phyloP scores from a whole-genome alignment of 2,113 vertebrate genomes.

The Lepus timidus region DNA sequence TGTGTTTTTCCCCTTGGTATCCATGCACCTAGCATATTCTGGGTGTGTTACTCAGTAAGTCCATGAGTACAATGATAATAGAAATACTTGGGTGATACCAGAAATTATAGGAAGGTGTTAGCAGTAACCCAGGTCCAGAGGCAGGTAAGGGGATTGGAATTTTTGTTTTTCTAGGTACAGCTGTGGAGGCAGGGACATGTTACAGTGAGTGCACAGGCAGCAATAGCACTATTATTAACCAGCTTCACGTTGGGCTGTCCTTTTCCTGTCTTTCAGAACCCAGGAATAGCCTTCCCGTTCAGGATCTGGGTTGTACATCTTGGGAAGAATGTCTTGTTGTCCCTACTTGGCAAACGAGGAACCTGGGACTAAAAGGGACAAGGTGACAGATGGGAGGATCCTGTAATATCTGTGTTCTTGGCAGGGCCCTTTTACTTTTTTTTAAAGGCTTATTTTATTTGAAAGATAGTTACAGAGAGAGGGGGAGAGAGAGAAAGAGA shows the following conservation, averaged over 20 bases:
- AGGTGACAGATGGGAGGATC: not conserved
- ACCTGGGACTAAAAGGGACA: not conserved
- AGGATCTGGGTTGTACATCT: not conserved
- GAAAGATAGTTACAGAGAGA: too few relatives aligned
- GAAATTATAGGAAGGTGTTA: not conserved
- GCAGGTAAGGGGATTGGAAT: not conserved
- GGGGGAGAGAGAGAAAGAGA: too few relatives aligned
- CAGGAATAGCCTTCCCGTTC: not conserved
- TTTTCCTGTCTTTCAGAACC: not conserved
- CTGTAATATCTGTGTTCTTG: not conserved
- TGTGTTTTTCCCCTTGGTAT: not conserved
- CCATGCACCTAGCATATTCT: not conserved
- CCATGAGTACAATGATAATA: not conserved
- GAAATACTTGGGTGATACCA: not conserved
- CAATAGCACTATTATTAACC: not conserved
- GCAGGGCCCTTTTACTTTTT: too few relatives aligned
- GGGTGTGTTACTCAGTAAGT: not conserved
- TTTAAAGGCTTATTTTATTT: too few relatives aligned
- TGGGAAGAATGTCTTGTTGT: not conserved
- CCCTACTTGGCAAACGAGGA: not conserved
- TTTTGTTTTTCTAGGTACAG: constrained; percentile 13
- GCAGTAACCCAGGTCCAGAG: not conserved
- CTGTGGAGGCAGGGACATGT: not conserved
- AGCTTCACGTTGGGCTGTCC: not conserved
- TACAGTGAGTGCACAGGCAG: not conserved